phyloP scores from a whole-genome alignment of 2,113 vertebrate species.

The Nesospiza acunhae region DNA sequence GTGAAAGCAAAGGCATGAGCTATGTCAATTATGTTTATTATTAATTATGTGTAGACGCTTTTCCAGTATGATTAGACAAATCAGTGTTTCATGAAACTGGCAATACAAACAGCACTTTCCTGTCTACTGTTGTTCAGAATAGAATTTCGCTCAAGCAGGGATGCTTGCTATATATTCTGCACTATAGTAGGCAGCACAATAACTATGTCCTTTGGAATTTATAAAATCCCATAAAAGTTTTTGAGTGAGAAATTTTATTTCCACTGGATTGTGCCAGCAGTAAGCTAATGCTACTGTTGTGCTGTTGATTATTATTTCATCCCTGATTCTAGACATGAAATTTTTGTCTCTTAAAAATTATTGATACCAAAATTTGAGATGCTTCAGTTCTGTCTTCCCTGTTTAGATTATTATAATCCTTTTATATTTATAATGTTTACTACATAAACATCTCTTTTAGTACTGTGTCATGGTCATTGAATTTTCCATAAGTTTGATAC shows the following conservation, averaged over 20 bases:
- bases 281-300: not conserved
- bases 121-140: not conserved
- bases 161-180: not conserved
- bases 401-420: not conserved
- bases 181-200: not conserved
- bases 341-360: not conserved
- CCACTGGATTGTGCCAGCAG: not conserved
- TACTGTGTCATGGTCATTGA: not conserved
- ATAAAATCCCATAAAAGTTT: not conserved
- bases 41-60: not conserved
- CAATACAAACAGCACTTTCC: not conserved
- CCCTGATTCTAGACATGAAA: not conserved
- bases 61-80: not conserved
- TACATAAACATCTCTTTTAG: not conserved
- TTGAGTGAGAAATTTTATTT: not conserved
- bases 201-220: not conserved
- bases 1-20: not conserved
- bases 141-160: not conserved
- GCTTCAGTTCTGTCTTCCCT: not conserved
- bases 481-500: not conserved
- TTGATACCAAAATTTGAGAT: not conserved
- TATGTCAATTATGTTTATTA: not conserved
- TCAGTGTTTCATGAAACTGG: not conserved
- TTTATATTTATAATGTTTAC: not conserved
- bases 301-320: not conserved